A percentile compares a stretch with the other conserved stretches of the same genome.
phyloP scores from a whole-genome alignment of 1,140 invertebrate genomes.

The Cydia strobilella region DNA sequence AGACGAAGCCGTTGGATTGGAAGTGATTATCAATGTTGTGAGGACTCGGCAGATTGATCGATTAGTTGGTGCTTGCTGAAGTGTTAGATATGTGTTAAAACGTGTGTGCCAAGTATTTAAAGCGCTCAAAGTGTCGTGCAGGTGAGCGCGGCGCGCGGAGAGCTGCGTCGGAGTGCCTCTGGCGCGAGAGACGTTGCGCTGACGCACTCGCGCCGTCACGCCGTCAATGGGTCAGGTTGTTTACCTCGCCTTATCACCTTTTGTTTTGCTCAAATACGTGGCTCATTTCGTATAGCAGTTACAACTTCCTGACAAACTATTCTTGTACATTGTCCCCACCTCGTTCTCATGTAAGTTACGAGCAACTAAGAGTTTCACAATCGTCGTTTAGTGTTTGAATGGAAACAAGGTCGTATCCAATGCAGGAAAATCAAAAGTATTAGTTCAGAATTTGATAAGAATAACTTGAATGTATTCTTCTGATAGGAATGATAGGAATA shows the following conservation, averaged over 20 bases:
- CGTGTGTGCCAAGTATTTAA: slow-evolving; percentile 57
- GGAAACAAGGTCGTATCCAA: slow-evolving; percentile 22
- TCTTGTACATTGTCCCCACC: slow-evolving; percentile 39
- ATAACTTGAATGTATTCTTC: background rate
- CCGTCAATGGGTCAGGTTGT: slow-evolving; percentile 76
- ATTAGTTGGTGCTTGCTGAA: slow-evolving; percentile 10
- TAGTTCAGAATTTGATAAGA: background rate
- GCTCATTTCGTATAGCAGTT: slow-evolving; percentile 54
- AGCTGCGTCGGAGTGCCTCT: slow-evolving; percentile 43
- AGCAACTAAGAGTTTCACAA: slow-evolving; percentile 32
- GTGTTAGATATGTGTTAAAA: slow-evolving; percentile 45
- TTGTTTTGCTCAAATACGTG: slow-evolving; percentile 76
- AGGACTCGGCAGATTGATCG: slow-evolving; percentile 8
- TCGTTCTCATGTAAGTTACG: slow-evolving; percentile 29
- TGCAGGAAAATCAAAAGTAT: background rate
- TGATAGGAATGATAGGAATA: too few relatives aligned
- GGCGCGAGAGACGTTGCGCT: slow-evolving; percentile 32
- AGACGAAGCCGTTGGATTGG: slow-evolving; percentile 18
- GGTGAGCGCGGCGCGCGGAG: slow-evolving; percentile 41
- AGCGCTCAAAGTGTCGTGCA: slow-evolving; percentile 61
- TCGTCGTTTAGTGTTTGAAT: slow-evolving; percentile 21
- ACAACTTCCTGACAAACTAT: slow-evolving; percentile 54
- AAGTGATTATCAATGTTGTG: slow-evolving; percentile 20
- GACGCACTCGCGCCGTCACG: slow-evolving; percentile 48
- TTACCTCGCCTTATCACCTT: slow-evolving; percentile 79